Base-by-base conservation (phyloP, 1,140 invertebrate species). In the Pomacea maculata region DNA sequence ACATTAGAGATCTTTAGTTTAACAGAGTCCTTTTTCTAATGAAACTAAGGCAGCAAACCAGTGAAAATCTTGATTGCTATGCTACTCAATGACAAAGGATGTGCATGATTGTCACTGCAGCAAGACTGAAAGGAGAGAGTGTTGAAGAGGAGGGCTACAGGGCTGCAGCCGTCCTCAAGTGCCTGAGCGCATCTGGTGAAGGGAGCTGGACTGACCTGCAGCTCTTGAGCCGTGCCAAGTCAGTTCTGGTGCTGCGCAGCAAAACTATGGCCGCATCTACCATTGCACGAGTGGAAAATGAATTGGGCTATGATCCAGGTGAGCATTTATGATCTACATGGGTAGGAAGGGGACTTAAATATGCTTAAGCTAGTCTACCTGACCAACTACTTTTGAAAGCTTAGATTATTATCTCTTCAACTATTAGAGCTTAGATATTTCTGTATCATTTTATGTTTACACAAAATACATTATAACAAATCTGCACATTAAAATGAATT, bases 201-300 rank as follows among this genome's bases (percentile, higher is more conserved):
- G 77, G 77, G 8, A 78, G 77, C 67, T 78, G 77, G 77, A 52
- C 63, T 8, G 77, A 78, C 65, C 77, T 78, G 67, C 77, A 78
- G 77, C 77, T 78, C 64, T 65, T 78, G 77, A 78, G 77, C 67
- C 65, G 77, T 17, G 77, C 77, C 34, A 78, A 78, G 77, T 78
- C 77, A 3, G 77, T 78, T 6, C 77, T 78, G 77, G 77, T 78
- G 64, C 77, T 78, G 67, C 77, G 77, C 77, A 78, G 77, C 77
- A 78, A 78, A 54, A 68, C 67, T n/a, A 65, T 78, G 45, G 77
- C 77, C 17, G 77, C 77, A 9, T 78, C 77, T 54, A 78, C 77
- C 52, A 78, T 78, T 54, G 52, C 77, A 21, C 34, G 77, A 17
- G 77, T 78, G 77, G 77, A 78, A 52, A 78, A 71, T 29, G 77